Percentiles rank a stretch among this genome's conserved stretches.
These are phyloP conservation scores for Leucophenga montana DNA, from an alignment of 2,888 invertebrate genomes.

Conservation along the genomic window DNA sequence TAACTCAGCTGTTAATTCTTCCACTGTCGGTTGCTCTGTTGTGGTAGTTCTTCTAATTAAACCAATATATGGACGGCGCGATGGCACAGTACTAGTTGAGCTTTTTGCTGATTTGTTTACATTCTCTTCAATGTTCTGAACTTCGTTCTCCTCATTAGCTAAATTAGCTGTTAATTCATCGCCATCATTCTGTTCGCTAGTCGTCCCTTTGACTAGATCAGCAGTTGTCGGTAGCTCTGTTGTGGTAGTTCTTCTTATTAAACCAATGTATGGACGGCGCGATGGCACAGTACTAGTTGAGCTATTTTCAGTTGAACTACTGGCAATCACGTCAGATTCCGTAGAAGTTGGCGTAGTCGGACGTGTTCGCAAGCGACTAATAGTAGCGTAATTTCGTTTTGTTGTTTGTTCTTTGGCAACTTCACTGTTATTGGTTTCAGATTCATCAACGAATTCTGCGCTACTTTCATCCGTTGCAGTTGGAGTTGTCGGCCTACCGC, in stretches of 20 bases:
- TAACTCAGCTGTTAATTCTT: not conserved
- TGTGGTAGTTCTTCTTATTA: not conserved
- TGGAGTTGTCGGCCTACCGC: constrained; percentile 16
- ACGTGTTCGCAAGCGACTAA: constrained; percentile 31
- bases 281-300: not conserved
- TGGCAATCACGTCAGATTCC: not conserved
- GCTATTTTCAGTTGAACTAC: not conserved
- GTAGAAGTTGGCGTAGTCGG: constrained; percentile 15
- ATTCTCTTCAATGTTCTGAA: too few relatives aligned
- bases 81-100: not conserved
- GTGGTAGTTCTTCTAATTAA: not conserved
- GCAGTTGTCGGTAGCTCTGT: not conserved
- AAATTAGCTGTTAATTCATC: not conserved
- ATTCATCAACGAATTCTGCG: not conserved
- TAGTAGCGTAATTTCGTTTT: constrained; percentile 19
- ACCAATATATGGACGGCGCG: not conserved
- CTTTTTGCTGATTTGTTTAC: not conserved
- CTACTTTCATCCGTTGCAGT: not conserved
- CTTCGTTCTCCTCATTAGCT: not conserved
- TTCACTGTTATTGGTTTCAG: not conserved
- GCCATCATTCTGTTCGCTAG: not conserved
- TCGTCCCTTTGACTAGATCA: not conserved
- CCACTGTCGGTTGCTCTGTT: too few relatives aligned
- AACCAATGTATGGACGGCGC: too few relatives aligned
- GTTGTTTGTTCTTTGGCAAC: constrained; percentile 16